Conservation (phyloP, 2,113 vertebrate genomes). For the Toxotes jaculatrix region DNA sequence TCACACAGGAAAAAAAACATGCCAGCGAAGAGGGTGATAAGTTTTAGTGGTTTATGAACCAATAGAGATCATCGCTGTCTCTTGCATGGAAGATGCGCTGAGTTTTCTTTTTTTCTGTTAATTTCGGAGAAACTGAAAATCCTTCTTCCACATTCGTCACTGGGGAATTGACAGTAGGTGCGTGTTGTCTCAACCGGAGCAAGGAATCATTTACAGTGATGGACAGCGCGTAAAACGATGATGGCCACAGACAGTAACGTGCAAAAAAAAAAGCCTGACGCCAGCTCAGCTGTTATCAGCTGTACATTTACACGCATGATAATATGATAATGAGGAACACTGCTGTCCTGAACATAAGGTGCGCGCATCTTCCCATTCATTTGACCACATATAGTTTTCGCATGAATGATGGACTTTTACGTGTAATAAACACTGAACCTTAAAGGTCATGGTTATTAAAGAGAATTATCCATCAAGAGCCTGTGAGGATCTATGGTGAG, state of each 20-base stretch:
- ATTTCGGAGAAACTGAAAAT: constrained; percentile 10
- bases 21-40: constrained; percentile 1
- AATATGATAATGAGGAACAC: neutral
- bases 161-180: constrained; percentile 25
- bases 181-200: constrained; percentile 21
- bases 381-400: neutral
- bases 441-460: constrained; percentile 5
- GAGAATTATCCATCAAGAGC: neutral
- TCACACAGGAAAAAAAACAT: neutral
- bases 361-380: neutral
- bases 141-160: neutral
- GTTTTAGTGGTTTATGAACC: constrained; percentile 5
- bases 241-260: neutral
- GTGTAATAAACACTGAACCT: neutral
- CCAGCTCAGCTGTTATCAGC: neutral
- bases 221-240: constrained; percentile 62
- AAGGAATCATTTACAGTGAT: constrained; percentile 53
- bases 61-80: neutral
- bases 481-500: neutral
- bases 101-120: neutral
- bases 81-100: neutral
- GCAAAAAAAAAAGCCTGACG: neutral
- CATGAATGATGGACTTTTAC: neutral
- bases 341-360: too few relatives aligned
- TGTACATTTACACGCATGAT: neutral